These are phyloP conservation scores for Ctenicera cuprea DNA, from an alignment of 2,888 invertebrate genomes.

Conservation along the genomic window DNA sequence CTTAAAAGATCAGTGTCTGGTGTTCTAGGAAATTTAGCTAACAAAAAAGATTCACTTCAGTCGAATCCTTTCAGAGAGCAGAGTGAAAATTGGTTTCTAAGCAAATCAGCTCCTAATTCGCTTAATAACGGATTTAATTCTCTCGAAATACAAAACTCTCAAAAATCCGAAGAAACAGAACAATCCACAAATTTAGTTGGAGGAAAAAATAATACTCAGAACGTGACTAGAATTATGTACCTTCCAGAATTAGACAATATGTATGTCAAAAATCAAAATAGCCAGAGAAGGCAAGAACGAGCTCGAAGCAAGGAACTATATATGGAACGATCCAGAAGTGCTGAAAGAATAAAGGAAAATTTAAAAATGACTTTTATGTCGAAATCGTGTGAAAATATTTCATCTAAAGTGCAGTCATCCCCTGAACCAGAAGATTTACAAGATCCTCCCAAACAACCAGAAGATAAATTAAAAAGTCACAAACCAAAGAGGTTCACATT, in stretches of 20 bases:
- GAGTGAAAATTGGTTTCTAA: slow-evolving; percentile 87
- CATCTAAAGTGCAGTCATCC: slow-evolving; percentile 60
- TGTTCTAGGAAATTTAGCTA: slow-evolving; percentile 66
- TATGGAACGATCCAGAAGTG: slow-evolving; percentile 55
- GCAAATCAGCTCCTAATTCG: slow-evolving; percentile 87
- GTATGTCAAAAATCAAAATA: slow-evolving; percentile 49
- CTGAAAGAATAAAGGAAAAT: slow-evolving; percentile 48
- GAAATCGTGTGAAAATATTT: slow-evolving; percentile 74
- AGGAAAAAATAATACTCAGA: slow-evolving; percentile 60
- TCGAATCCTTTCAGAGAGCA: slow-evolving; percentile 62
- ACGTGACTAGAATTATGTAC: slow-evolving; percentile 87
- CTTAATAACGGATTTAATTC: slow-evolving; percentile 78
- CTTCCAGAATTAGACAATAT: slow-evolving; percentile 74
- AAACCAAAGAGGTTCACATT: slow-evolving; percentile 85
- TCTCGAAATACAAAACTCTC: slow-evolving; percentile 63
- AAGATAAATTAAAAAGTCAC: slow-evolving; percentile 47
- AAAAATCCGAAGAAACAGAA: slow-evolving; percentile 60
- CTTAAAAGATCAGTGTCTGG: slow-evolving; percentile 83
- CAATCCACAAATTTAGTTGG: slow-evolving; percentile 58
- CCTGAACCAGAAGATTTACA: slow-evolving; percentile 68
- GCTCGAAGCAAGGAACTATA: slow-evolving; percentile 52
- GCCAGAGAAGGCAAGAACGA: slow-evolving; percentile 48
- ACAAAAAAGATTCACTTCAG: slow-evolving; percentile 60
- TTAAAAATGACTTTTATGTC: slow-evolving; percentile 62
- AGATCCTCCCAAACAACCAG: slow-evolving; percentile 62